A percentile compares a stretch with the other conserved stretches of the same genome.
Conservation (phyloP, 2,113 vertebrate genomes). For the Sminthopsis crassicaudata region DNA sequence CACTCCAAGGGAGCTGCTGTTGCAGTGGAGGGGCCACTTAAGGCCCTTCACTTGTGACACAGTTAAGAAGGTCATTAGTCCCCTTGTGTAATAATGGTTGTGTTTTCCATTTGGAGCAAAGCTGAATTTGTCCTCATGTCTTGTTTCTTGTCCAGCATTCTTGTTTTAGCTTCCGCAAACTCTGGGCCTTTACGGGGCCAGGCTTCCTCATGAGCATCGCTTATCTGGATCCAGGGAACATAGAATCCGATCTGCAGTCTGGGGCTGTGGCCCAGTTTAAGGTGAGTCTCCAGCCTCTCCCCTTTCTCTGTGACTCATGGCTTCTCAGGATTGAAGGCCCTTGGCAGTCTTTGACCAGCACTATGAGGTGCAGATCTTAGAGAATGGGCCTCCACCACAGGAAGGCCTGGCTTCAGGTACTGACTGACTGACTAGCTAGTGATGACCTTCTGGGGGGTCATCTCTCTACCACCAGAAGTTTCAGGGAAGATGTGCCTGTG, state of each 20-base stretch:
- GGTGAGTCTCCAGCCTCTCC: slow-evolving; percentile 79
- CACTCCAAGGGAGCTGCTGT: neutral
- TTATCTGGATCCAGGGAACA: slow-evolving; percentile 99
- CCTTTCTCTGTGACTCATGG: neutral
- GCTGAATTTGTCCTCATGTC: fast-evolving
- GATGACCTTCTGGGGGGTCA: neutral
- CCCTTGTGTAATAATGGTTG: neutral
- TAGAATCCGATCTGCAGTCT: slow-evolving; percentile 97
- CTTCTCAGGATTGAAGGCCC: neutral
- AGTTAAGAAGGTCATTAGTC: neutral
- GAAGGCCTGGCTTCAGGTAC: neutral
- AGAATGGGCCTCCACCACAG: fast-evolving
- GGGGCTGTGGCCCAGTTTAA: slow-evolving; percentile 96
- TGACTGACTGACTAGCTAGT: neutral
- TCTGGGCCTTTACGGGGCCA: slow-evolving; percentile 99
- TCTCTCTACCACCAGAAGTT: neutral
- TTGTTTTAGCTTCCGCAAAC: slow-evolving; percentile 96
- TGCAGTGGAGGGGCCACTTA: neutral
- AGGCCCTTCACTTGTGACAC: neutral
- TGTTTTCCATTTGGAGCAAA: neutral
- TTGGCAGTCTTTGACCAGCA: slow-evolving; percentile 54
- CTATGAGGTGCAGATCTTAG: fast-evolving
- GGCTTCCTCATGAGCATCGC: slow-evolving; percentile 99
- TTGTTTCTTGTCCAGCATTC: slow-evolving; percentile 75
- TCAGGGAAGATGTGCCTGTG: neutral